Evolutionary conservation across 2,888 invertebrate species (phyloP).

Genomic region (Drosophila austrosaltans): DNA sequence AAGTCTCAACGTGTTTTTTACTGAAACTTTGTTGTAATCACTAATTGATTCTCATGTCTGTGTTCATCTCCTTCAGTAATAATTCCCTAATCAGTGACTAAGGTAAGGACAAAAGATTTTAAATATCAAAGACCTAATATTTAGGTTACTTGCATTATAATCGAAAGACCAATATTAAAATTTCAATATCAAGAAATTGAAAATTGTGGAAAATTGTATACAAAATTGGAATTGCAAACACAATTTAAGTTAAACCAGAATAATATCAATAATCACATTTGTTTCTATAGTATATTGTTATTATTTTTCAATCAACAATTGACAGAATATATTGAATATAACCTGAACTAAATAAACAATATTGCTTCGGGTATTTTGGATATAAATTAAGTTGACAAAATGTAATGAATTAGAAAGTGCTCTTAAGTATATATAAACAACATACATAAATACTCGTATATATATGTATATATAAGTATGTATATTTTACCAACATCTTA

Average conservation of each 20-base stretch:
- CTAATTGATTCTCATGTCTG: no score
- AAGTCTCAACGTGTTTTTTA: no score
- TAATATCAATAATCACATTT: not conserved
- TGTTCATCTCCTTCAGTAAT: no score
- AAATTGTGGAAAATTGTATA: not conserved
- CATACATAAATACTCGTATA: not conserved
- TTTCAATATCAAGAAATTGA: not conserved
- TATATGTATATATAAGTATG: conserved; percentile 35
- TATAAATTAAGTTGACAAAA: not conserved
- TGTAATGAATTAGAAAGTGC: not conserved
- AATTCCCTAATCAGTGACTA: no score
- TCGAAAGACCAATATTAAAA: not conserved
- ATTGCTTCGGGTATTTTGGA: not conserved
- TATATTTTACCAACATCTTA: conserved; percentile 45
- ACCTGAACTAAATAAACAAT: conserved; percentile 4
- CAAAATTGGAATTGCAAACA: not conserved
- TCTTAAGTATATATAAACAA: not conserved
- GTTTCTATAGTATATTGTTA: not conserved
- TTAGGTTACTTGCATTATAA: not conserved
- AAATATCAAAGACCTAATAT: no score
- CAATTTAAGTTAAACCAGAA: not conserved
- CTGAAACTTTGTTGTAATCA: no score
- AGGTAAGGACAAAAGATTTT: no score
- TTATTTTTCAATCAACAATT: not conserved
- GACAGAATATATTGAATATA: not conserved